Base-by-base conservation (phyloP, 2,888 invertebrate species). In the Scaptomyza reducta region DNA sequence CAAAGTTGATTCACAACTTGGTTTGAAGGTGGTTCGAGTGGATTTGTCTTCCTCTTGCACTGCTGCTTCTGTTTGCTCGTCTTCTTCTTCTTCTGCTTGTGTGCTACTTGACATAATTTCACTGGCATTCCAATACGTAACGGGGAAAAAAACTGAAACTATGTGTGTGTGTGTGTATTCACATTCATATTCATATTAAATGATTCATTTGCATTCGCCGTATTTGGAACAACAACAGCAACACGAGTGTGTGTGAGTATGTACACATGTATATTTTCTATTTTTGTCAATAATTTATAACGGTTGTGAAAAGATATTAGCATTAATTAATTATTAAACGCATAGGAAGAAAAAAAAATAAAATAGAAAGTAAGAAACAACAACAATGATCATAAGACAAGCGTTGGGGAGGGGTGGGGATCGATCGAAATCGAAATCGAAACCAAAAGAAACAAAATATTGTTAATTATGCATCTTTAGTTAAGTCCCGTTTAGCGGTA, bases 301-400 rank as follows among this genome's bases (percentile, higher is more conserved):
- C 87, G 88, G 88, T 77, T 77, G 87, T 83, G 72, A 83, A 83
- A 87, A 85, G 77, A 79, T 89, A 90, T 89, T 90, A 88, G 88
- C 90, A 90, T 89, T 88, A 77, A 90, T 90, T 89, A 85, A 89
- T 90, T 79, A 84, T 88, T 77, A 88, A 81, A 80, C 74, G 74
- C 74, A 80, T 75, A 79, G 68, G 72, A 84, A 90, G 7, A 14
- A 14, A 38, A 38, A 38, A n/a, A 35, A n/a, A n/a, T 0, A 35
- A 35, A 89, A 89, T 81, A 89, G 90, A 89, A 89, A 89, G 90
- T 90, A 59, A 77, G 40, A 42, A 46, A 45, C 45, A 60, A 42
- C 67, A 59, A 51, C 41, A 57, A 61, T 33, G 22, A 61, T 72
- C 57, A 73, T 55, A 74, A 74, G 7, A 29, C 27, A 29, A 6